Percentiles rank a stretch among this genome's conserved stretches.
Conservation (phyloP, 2,113 vertebrate species). For the Microcebus griseorufus region DNA sequence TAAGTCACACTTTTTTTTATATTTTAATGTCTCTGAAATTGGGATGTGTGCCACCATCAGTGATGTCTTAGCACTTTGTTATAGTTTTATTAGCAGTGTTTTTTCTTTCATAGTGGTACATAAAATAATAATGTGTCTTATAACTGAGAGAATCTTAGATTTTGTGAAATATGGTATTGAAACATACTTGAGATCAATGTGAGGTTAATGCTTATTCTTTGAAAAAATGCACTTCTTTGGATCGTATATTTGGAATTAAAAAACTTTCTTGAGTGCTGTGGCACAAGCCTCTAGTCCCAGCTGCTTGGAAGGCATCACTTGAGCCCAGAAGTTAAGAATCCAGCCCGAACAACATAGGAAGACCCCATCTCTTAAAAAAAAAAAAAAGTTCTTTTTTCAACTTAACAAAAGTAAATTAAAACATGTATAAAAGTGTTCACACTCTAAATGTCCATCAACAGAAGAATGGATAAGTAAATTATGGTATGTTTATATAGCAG, state of each 20-base stretch:
- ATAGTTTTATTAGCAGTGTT: neutral
- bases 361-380: neutral
- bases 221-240: neutral
- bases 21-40: neutral
- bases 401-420: neutral
- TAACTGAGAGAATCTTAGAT: neutral
- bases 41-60: neutral
- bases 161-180: neutral
- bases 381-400: neutral
- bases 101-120: neutral
- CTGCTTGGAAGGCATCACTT: neutral
- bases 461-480: neutral
- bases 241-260: neutral
- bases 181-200: neutral
- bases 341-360: neutral
- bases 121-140: neutral
- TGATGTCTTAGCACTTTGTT: neutral
- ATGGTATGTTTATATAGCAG: neutral
- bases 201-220: neutral
- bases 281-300: neutral
- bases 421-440: neutral
- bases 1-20: neutral
- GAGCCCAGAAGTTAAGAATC: neutral
- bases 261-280: too few relatives aligned
- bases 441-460: neutral